Evolutionary conservation across 2,888 invertebrate genomes (phyloP), one percentile per base, ranked within the genome.

Genomic region (Oligia latruncula): DNA sequence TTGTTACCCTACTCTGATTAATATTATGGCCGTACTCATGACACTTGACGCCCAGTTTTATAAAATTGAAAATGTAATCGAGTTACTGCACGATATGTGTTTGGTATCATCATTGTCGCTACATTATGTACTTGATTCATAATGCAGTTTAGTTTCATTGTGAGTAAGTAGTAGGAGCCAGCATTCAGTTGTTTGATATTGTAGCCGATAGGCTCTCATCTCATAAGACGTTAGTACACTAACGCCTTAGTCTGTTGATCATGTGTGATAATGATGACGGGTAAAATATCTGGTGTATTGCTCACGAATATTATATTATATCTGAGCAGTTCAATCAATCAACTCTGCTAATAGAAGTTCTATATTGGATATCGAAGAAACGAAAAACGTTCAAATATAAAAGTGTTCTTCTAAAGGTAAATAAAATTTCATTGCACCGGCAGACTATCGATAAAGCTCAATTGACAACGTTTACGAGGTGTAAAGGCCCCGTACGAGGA

Each of bases 1-100:
- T 95, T 93, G 96, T 96, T 96, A 96, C 96, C 95, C 95, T 95
- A 94, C 93, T 92, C 95, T 96, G 96, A 96, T 96, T 96, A 96
- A 96, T 95, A 95, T 93, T 93, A 94, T 93, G 93, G 94, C 93
- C 92, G 92, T 93, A 91, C 91, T 92, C 90, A 88, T 88, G 90
- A 89, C 88, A 88, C 92, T 91, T 88, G 90, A 89, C 89, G 89
- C 90, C 89, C 90, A 90, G 89, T 91, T 90, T 92, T 93, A 92
- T 92, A 91, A 94, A 94, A 95, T 95, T 94, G 94, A 94, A 92
- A 94, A 91, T 88, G 90, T 94, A 95, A 95, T 95, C 84, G 80
- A 88, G 88, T 93, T 93, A 91, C 82, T 72, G 55, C 71, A 75
- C 73, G 81, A 87, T 88, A 80, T 81, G 80, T 84, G 86, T 81